A percentile compares a stretch with the other conserved stretches of the same genome.
Conservation (phyloP, 2,113 vertebrate genomes). For the zebrafish (Danio rerio) region GRCz12tu NC_133178.1:20325501-20326000, state of each 20-base stretch:
- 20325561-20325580: background rate
- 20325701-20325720: background rate
- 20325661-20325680: background rate
- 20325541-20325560: background rate
- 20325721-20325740: slow-evolving; percentile 13
- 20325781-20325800: background rate
- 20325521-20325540: too few species aligned
- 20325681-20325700: background rate
- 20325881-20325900: slow-evolving; percentile 1
- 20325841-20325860: slow-evolving; percentile 12
- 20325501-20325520: too few species aligned
- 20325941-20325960: slow-evolving; percentile 23
- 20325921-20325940: slow-evolving; percentile 19
- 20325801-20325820: background rate
- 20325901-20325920: slow-evolving; percentile 4
- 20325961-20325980: background rate
- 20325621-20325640: background rate
- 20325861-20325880: background rate
- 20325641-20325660: background rate
- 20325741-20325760: slow-evolving; percentile 4
- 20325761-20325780: background rate
- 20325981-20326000: background rate
- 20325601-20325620: background rate
- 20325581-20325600: too few species aligned
- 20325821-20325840: background rate